Conservation (phyloP, 2,113 vertebrate genomes). For the Equus quagga region DNA sequence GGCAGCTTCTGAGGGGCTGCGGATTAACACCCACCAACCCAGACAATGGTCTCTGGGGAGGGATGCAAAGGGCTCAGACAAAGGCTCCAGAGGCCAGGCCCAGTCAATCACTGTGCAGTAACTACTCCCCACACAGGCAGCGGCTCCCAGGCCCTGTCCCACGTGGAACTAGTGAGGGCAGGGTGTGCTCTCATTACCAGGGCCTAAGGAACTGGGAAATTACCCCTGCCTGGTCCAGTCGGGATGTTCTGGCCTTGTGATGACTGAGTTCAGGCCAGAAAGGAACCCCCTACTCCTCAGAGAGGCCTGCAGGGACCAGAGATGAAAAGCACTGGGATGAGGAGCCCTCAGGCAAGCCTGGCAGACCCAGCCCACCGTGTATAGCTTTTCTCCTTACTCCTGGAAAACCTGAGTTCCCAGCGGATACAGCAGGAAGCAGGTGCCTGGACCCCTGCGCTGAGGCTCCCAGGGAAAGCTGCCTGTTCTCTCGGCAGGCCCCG, state of each 20-base stretch:
- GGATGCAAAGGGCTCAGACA: constrained; percentile 60
- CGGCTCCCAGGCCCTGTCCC: not conserved
- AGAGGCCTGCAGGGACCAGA: not conserved
- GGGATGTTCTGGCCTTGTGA: not conserved
- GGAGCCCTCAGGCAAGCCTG: not conserved
- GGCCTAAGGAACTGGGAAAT: not conserved
- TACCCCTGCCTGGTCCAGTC: not conserved
- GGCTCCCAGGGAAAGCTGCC: not conserved
- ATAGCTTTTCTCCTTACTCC: not conserved
- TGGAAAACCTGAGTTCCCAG: not conserved
- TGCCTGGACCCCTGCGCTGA: not conserved
- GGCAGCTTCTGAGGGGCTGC: constrained; percentile 71
- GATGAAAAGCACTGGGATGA: not conserved
- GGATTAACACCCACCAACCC: constrained; percentile 79
- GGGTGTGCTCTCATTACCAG: not conserved
- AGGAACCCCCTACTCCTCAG: not conserved
- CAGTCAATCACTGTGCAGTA: constrained; percentile 37
- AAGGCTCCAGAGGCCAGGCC: constrained; percentile 58
- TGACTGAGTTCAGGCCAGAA: not conserved
- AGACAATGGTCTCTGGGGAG: constrained; percentile 64
- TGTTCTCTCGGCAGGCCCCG: not conserved
- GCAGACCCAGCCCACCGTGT: not conserved
- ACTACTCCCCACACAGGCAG: not conserved
- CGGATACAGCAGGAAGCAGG: not conserved
- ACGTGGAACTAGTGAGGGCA: not conserved